A percentile compares a stretch with the other conserved stretches of the same genome.
Evolutionary conservation across 2,888 invertebrate genomes (phyloP).

Genomic region (Caenorhabditis uteleia): DNA sequence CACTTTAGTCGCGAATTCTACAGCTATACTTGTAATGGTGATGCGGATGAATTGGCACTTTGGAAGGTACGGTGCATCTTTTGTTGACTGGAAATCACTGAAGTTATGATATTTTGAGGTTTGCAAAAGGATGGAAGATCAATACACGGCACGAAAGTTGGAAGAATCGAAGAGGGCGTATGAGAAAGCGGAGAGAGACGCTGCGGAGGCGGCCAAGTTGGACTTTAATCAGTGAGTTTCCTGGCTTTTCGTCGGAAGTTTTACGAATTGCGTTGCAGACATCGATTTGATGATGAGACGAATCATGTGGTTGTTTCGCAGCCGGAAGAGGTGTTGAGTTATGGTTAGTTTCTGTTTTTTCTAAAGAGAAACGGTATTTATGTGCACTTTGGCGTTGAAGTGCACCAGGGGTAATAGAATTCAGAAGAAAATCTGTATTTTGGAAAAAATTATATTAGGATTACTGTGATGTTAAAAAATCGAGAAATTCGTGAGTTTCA

Average conservation of each 20-base stretch:
- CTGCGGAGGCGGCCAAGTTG: constrained; percentile 20
- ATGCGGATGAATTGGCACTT: constrained; percentile 33
- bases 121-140: constrained; percentile 45
- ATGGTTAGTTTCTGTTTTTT: too few relatives aligned
- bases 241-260: background rate
- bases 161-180: constrained; percentile 27
- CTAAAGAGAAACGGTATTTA: too few relatives aligned
- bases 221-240: constrained; percentile 26
- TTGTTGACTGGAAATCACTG: background rate
- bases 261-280: constrained; percentile 3
- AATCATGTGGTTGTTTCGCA: constrained; percentile 7
- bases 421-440: too few relatives aligned
- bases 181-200: constrained; percentile 30
- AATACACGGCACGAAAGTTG: constrained; percentile 19
- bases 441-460: too few relatives aligned
- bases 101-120: constrained; percentile 8
- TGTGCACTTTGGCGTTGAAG: background rate
- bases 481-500: too few relatives aligned
- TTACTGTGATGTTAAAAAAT: too few relatives aligned
- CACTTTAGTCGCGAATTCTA: constrained; percentile 46
- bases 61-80: constrained; percentile 27
- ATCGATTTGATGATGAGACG: constrained; percentile 10
- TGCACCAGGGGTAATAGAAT: too few relatives aligned
- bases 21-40: constrained; percentile 38
- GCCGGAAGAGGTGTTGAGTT: constrained; percentile 28